A percentile compares a stretch with the other conserved stretches of the same genome.
Conservation (phyloP, 2,797 vertebrate genomes). For the Silurus aristotelis region DNA sequence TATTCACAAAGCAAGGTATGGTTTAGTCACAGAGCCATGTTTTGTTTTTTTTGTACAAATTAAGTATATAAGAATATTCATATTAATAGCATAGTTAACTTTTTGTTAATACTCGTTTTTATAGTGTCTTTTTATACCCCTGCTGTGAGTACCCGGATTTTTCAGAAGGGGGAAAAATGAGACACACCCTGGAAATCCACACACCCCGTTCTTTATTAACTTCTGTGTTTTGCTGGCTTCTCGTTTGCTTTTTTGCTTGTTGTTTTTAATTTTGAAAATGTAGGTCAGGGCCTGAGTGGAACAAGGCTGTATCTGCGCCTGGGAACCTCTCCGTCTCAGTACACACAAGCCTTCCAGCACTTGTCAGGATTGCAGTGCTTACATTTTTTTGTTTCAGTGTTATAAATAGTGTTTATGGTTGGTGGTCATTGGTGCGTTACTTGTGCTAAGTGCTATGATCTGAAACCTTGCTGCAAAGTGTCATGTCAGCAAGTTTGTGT, state of each 20-base stretch:
- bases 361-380: constrained; percentile 8
- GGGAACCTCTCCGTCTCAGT: constrained; percentile 2
- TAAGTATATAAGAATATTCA: not conserved
- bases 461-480: not conserved
- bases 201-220: constrained; percentile 55
- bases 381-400: not conserved
- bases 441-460: not conserved
- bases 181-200: constrained; percentile 48
- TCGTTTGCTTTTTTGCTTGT: constrained; percentile 53
- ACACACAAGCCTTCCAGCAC: constrained; percentile 4
- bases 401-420: not conserved
- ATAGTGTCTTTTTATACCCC: not conserved
- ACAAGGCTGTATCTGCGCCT: constrained; percentile 35
- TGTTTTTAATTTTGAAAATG: constrained; percentile 71
- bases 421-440: not conserved
- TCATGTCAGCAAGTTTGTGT: not conserved
- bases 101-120: not conserved
- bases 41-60: not conserved
- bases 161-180: constrained; percentile 40
- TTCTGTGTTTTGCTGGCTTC: constrained; percentile 58
- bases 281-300: constrained; percentile 67
- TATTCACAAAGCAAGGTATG: not conserved
- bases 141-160: constrained; percentile 19
- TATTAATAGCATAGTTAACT: not conserved
- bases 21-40: not conserved